Conservation (phyloP, 2,797 vertebrate genomes). For the Antrozous pallidus region DNA sequence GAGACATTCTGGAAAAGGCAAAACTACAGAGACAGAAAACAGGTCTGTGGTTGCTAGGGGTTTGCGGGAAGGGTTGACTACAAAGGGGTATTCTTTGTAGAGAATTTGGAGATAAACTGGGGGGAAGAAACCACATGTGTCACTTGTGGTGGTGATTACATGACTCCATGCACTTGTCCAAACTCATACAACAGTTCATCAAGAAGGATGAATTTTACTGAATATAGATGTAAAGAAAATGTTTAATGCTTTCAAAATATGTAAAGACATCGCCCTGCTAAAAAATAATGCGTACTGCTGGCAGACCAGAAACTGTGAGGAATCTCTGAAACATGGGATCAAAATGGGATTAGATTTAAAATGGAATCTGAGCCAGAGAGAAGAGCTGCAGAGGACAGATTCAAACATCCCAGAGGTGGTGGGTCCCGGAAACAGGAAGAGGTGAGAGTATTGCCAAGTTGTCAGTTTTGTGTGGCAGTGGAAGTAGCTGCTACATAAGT, state of each 20-base stretch:
- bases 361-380: not conserved
- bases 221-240: not conserved
- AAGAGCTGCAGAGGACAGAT: not conserved
- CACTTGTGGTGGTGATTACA: not conserved
- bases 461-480: not conserved
- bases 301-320: not conserved
- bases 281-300: not conserved
- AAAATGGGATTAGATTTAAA: not conserved
- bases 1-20: not conserved
- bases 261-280: not conserved
- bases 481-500: not conserved
- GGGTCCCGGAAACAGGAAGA: not conserved
- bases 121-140: not conserved
- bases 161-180: not conserved
- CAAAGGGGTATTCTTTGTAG: not conserved
- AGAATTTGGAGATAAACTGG: not conserved
- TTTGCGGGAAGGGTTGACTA: not conserved
- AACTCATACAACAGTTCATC: not conserved
- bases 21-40: not conserved
- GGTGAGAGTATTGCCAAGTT: not conserved
- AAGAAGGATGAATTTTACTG: not conserved
- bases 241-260: not conserved
- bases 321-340: not conserved
- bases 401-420: not conserved
- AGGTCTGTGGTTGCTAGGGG: not conserved